These are phyloP conservation scores for Monarcha castaneiventris DNA, from an alignment of 2,113 vertebrate genomes.

Conservation along the genomic window DNA sequence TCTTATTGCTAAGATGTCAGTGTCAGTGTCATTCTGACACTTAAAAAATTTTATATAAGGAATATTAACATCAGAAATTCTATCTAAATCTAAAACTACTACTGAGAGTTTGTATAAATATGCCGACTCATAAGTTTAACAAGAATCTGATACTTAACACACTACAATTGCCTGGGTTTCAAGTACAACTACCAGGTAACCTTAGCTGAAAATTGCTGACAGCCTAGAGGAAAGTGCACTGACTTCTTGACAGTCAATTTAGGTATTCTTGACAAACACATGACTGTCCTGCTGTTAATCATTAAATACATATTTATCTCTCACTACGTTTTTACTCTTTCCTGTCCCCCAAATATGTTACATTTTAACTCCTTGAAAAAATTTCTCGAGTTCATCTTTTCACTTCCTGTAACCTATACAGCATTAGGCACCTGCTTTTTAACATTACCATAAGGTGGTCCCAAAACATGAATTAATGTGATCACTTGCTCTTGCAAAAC, in stretches of 20 bases:
- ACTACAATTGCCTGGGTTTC: background rate
- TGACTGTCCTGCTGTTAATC: conserved; percentile 8
- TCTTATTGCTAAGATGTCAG: background rate
- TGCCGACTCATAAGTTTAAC: accelerated
- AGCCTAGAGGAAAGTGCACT: background rate
- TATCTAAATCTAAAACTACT: background rate
- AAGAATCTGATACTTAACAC: background rate
- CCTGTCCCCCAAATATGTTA: background rate
- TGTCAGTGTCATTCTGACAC: background rate
- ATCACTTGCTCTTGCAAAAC: background rate
- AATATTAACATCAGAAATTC: background rate
- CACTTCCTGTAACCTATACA: background rate
- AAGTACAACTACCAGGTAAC: background rate
- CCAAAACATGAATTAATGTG: background rate
- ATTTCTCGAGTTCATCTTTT: background rate
- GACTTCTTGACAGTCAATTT: background rate
- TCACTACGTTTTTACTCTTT: background rate
- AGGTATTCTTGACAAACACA: background rate
- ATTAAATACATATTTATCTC: conserved; percentile 2
- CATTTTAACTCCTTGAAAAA: background rate
- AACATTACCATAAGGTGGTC: background rate
- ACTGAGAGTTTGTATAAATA: background rate
- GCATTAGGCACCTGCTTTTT: background rate
- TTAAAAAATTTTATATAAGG: background rate
- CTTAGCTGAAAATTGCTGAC: background rate